Evolutionary conservation across 2,113 vertebrate genomes (phyloP).

Genomic region (Menidia beryllina): DNA sequence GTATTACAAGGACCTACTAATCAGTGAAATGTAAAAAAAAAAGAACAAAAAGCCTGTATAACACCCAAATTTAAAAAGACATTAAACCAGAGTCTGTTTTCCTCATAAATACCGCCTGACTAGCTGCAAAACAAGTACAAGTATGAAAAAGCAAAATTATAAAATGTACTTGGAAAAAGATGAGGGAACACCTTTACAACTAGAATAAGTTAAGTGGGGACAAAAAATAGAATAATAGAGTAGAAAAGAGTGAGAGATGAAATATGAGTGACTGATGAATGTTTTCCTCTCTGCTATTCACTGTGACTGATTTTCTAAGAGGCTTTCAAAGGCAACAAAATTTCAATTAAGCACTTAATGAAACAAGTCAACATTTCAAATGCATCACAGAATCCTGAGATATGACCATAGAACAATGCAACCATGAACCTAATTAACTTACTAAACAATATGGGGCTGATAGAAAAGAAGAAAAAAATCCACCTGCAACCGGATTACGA

Average conservation of each 20-base stretch:
- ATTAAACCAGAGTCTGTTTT: not conserved
- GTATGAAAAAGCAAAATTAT: slow-evolving; percentile 54
- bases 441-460: slow-evolving; percentile 20
- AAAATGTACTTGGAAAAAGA: slow-evolving; percentile 28
- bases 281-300: slow-evolving; percentile 30
- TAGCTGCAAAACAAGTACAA: slow-evolving; percentile 39
- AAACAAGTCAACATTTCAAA: slow-evolving; percentile 46
- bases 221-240: slow-evolving; percentile 20
- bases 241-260: slow-evolving; percentile 25
- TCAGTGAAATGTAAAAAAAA: slow-evolving; percentile 2
- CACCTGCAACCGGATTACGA: slow-evolving; percentile 1
- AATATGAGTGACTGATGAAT: slow-evolving; percentile 54
- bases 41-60: not conserved
- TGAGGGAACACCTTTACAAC: slow-evolving; percentile 45
- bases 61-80: not conserved
- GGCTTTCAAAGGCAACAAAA: slow-evolving; percentile 42
- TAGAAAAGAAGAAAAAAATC: slow-evolving; percentile 4
- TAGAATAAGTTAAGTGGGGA: slow-evolving; percentile 41
- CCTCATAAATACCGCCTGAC: too few species aligned
- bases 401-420: slow-evolving; percentile 47
- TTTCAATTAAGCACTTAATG: slow-evolving; percentile 62
- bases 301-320: slow-evolving; percentile 26
- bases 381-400: slow-evolving; percentile 31
- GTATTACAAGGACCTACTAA: not conserved
- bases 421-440: slow-evolving; percentile 50